Conservation (phyloP, 2,113 vertebrate genomes). For the Bos taurus region DNA sequence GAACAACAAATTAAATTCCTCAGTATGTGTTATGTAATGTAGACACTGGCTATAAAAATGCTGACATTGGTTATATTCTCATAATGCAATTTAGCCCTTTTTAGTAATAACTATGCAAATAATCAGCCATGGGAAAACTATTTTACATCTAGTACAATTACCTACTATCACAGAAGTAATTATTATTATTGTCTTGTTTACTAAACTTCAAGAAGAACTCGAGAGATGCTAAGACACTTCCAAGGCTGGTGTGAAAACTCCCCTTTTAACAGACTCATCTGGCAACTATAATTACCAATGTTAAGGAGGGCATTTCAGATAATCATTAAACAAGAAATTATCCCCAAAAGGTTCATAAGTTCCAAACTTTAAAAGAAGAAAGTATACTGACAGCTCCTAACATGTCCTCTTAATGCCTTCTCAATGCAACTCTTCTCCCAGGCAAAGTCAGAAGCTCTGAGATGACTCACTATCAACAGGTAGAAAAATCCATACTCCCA, state of each 20-base stretch:
- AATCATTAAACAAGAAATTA: constrained; percentile 56
- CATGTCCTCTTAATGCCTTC: not conserved
- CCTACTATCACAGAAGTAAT: constrained; percentile 52
- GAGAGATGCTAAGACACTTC: constrained; percentile 44
- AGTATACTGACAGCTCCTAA: not conserved
- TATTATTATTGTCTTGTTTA: constrained; percentile 50
- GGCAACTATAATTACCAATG: constrained; percentile 18
- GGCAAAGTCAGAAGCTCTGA: not conserved
- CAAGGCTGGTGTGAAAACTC: not conserved
- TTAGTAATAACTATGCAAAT: constrained; percentile 17
- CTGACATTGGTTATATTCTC: constrained; percentile 46
- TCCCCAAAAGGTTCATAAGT: constrained; percentile 15
- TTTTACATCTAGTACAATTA: constrained; percentile 59
- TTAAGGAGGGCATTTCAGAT: constrained; percentile 33
- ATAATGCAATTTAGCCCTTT: constrained; percentile 37
- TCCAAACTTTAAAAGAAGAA: constrained; percentile 27
- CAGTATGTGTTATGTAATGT: not conserved
- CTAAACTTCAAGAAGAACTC: constrained; percentile 61
- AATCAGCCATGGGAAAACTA: constrained; percentile 48
- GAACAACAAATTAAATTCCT: constrained; percentile 47
- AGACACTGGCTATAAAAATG: constrained; percentile 48
- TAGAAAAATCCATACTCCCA: not conserved
- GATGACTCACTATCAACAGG: not conserved
- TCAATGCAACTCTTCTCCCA: not conserved
- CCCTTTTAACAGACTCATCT: not conserved